Base-by-base conservation (phyloP, 2,888 invertebrate species). In the Synanthedon andrenaeformis region DNA sequence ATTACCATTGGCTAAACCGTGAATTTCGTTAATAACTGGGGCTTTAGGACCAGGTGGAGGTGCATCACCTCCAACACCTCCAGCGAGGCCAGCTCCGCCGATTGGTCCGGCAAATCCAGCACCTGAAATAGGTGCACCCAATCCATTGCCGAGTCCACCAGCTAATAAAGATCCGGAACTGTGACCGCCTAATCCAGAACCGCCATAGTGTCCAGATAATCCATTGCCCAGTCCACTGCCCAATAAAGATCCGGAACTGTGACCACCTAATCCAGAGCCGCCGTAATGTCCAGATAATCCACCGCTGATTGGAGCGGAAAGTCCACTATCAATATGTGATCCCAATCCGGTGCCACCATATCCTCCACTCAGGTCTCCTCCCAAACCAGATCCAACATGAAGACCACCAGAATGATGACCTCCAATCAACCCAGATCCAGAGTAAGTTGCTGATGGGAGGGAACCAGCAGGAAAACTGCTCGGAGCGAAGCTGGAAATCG, bases 391-490 rank as follows among this genome's bases (percentile, higher is more conserved):
- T 51, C 58, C 54, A 23, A 58, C 56, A 42, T 54, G 8, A 19
- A 56, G 56, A 23, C 57, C 59, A 45, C 55, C 62, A 12, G 56
- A 52, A n/a, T 54, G 51, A 17, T 59, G 61, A 28, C 62, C 56
- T 12, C 61, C 61, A 49, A 53, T 52, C 23, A 61, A 57, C 13
- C 66, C 61, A 14, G 60, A 55, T n/a, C 79, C 77, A n/a, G 79
- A 75, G 58, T 65, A 85, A 1, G 75, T 66, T 1, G 85, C 86
- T 19, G 86, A 87, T 1, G 86, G 84, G 10, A 85, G 64, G 12
- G 85, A 84, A 52, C 85, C 86, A 54, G 66, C 62, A 3, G 85
- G 83, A 65, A 83, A 86, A 56, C 84, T 83, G 64, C 82, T 84
- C 0, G 86, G 85, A 3, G 79, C 69, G 61, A 79, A 87, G 59